Base-by-base conservation (phyloP, 2,797 vertebrate genomes). In the Tenualosa ilisha region DNA sequence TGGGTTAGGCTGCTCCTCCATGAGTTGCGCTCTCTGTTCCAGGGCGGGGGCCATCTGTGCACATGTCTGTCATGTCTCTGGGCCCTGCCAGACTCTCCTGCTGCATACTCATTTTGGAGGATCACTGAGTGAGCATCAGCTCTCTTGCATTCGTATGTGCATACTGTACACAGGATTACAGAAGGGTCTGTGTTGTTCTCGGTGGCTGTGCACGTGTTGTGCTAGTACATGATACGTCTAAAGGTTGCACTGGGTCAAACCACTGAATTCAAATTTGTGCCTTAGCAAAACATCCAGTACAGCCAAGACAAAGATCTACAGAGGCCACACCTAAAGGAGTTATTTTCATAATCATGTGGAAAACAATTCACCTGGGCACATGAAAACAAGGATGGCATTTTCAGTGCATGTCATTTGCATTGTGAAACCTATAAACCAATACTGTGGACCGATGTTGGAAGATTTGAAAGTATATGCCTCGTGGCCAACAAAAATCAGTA, bases 1-100 rank as follows among this genome's bases (percentile, higher is more conserved):
- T 37, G 65, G 26, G 26, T 72, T 72, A 43, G 31, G 15, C 68
- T 75, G 13, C 68, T 43, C 31, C 37, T 75, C 37, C 68, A 37
- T 75, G 68, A 17, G 26, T 3, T 37, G 22, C 68, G 13, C 31
- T 75, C 68, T 6, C 68, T 37, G 9, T 43, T 40, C 31, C 37
- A 31, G 63, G 63, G 63, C 63, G 3, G 11, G 31, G 15, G 68
- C 68, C 68, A 75, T 75, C 68, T 75, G 68, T 37, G 68, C 68
- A 5, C 31, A 40, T 75, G 68, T 75, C 68, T 75, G 68, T 75
- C 68, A 40, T 75, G 68, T 75, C 68, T 75, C 3, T 75, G 68
- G 68, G 31, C 37, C 31, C 12, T 75, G 68, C 68, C 68, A 75
- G 68, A 4, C 68, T 17, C 68, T 75, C 31, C 15, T 75, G 68